A percentile compares a stretch with the other conserved stretches of the same genome.
These are phyloP conservation scores for Holothuria scabra DNA, from an alignment of 53 echinoderm and acorn worm genomes.

Conservation along the genomic window DNA sequence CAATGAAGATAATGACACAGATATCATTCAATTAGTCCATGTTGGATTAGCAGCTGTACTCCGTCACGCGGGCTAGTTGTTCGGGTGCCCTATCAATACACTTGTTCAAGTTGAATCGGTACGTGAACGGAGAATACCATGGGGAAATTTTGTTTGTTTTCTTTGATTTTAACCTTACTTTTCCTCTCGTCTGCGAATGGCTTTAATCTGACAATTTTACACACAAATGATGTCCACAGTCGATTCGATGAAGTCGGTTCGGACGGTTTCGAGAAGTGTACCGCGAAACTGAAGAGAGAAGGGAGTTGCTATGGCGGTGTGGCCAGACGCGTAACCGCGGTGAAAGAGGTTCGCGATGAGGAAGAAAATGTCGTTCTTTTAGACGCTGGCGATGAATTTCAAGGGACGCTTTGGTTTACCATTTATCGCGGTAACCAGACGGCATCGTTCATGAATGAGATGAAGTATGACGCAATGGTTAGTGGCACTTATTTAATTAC, in stretches of 20 bases:
- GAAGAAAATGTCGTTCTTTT: constrained; percentile 63
- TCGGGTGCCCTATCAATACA: too few relatives aligned
- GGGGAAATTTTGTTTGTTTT: too few relatives aligned
- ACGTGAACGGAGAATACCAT: too few relatives aligned
- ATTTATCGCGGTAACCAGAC: constrained; percentile 73
- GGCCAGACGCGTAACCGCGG: constrained; percentile 64
- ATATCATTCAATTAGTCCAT: too few relatives aligned
- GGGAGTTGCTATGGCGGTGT: constrained; percentile 75
- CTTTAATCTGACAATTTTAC: constrained; percentile 68
- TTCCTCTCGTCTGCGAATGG: not conserved
- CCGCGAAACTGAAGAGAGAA: constrained; percentile 43
- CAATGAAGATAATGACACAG: too few relatives aligned
- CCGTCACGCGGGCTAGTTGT: too few relatives aligned
- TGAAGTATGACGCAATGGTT: constrained; percentile 85
- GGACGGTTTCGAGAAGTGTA: constrained; percentile 54
- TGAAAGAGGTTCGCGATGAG: constrained; percentile 54
- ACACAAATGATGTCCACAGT: constrained; percentile 81
- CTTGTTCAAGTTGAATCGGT: too few relatives aligned
- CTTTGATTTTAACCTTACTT: not conserved
- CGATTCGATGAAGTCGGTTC: constrained; percentile 72
- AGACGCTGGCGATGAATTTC: constrained; percentile 83
- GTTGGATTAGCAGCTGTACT: too few relatives aligned
- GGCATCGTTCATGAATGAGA: constrained; percentile 75
- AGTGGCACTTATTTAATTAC: not conserved
- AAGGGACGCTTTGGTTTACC: constrained; percentile 89